phyloP scores from a whole-genome alignment of 2,797 vertebrate species.

The Botia kubotai region DNA sequence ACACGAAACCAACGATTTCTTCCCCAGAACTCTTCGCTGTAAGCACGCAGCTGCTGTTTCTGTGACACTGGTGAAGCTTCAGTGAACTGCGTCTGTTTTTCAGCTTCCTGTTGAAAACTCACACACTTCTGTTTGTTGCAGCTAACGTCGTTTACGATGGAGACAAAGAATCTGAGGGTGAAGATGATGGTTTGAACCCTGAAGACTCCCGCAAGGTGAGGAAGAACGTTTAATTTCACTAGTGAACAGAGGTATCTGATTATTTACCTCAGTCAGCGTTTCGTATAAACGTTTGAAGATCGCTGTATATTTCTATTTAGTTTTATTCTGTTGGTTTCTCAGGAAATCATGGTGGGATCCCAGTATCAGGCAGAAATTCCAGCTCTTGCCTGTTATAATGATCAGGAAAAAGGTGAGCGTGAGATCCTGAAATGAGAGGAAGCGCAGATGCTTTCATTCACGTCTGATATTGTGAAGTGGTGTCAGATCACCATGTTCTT shows the following conservation, averaged over 20 bases:
- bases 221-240: neutral
- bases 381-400: slow-evolving; percentile 73
- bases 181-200: slow-evolving; percentile 81
- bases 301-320: neutral
- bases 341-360: slow-evolving; percentile 91
- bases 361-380: slow-evolving; percentile 90
- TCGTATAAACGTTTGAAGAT: neutral
- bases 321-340: neutral
- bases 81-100: neutral
- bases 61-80: neutral
- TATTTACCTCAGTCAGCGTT: neutral
- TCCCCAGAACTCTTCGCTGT: slow-evolving; percentile 86
- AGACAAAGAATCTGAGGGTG: slow-evolving; percentile 86
- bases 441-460: neutral
- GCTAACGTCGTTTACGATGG: slow-evolving; percentile 85
- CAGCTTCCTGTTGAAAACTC: neutral
- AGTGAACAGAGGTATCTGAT: neutral
- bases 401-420: slow-evolving; percentile 75
- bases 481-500: no score
- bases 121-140: slow-evolving; percentile 57
- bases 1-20: slow-evolving; percentile 86
- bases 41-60: slow-evolving; percentile 58
- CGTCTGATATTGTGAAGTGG: no score
- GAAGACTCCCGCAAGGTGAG: slow-evolving; percentile 87
- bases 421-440: neutral